These are phyloP conservation scores for Mellivora capensis DNA, from an alignment of 2,113 vertebrate genomes.

Conservation along the genomic window DNA sequence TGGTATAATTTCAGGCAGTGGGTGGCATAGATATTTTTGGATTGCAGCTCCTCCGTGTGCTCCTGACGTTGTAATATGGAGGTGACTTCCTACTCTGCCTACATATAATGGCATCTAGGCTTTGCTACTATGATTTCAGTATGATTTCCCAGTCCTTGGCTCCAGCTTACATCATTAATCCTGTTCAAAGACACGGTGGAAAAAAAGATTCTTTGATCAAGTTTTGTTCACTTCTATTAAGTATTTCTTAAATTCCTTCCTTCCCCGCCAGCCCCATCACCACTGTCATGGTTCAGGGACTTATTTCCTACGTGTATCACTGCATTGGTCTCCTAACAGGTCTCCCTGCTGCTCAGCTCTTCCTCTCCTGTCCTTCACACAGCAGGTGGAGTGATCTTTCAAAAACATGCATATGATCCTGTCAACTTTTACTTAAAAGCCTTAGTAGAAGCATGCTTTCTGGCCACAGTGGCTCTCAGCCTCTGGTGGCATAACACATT, in stretches of 20 bases:
- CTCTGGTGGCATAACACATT: slow-evolving; percentile 17
- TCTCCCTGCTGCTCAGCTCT: neutral
- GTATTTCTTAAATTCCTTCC: neutral
- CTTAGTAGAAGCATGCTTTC: neutral
- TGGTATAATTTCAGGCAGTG: slow-evolving; percentile 7
- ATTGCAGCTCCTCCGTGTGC: neutral
- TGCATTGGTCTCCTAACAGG: neutral
- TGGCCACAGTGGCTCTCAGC: neutral
- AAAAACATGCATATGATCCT: neutral
- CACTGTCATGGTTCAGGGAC: slow-evolving; percentile 10
- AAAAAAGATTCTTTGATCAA: slow-evolving; percentile 26
- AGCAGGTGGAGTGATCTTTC: slow-evolving; percentile 27
- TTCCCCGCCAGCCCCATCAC: neutral
- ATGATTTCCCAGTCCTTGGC: neutral
- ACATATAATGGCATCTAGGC: neutral
- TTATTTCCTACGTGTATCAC: neutral
- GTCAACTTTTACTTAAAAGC: neutral
- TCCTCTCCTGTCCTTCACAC: neutral
- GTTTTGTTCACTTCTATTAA: slow-evolving; percentile 5
- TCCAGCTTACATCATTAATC: neutral
- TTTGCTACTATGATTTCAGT: neutral
- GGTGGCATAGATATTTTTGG: slow-evolving; percentile 35
- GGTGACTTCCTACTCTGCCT: neutral
- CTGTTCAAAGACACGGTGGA: neutral
- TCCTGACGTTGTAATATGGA: neutral